Evolutionary conservation across 1,140 invertebrate species (phyloP), one percentile per base, ranked within the genome.

Genomic region (Bradysia coprophila): DNA sequence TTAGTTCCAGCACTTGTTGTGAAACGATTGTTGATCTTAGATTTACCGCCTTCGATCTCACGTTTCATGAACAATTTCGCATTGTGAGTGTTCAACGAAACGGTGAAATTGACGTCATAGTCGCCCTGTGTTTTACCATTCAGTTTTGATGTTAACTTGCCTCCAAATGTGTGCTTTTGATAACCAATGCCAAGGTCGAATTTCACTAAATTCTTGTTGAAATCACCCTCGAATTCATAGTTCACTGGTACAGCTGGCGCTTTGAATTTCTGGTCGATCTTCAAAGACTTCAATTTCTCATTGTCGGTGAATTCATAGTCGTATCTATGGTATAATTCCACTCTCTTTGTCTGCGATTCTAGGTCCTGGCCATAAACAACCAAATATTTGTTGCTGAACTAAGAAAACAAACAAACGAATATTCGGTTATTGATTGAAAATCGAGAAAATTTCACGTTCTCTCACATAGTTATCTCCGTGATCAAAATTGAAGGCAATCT

Each of bases 341-440:
- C 11, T 16, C 36, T 16, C 21, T 38, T 38, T n/a, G 36, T 38
- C 10, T 16, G 11, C 8, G 70, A 71, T 10, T 67, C 66, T 6
- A 71, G 59, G 54, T 80, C 75, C 1, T 61, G 51, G 8, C 77
- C 76, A 50, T 80, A 75, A 18, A 68, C 57, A 4, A 81, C 46
- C 11, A 69, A 58, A 2, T 80, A 49, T 34, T 66, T 61, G 28
- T 68, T 72, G 31, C 69, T 64, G 23, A 59, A 43, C 63, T 68
- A 44, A 45, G 39, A 48, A 45, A 40, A 21, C 41, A 19, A 45
- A 38, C 28, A 24, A 37, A 33, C 8, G 41, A 28, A 28, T 13
- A 28, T 28, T 28, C 13, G 6, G 6, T 28, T 28, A 8, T 28
- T 28, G n/a, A 19, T 10, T 37, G 15, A 15, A 19, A 37, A 15